These are phyloP conservation scores for Microctonus brassicae DNA, from an alignment of 2,888 invertebrate genomes.

Conservation along the genomic window DNA sequence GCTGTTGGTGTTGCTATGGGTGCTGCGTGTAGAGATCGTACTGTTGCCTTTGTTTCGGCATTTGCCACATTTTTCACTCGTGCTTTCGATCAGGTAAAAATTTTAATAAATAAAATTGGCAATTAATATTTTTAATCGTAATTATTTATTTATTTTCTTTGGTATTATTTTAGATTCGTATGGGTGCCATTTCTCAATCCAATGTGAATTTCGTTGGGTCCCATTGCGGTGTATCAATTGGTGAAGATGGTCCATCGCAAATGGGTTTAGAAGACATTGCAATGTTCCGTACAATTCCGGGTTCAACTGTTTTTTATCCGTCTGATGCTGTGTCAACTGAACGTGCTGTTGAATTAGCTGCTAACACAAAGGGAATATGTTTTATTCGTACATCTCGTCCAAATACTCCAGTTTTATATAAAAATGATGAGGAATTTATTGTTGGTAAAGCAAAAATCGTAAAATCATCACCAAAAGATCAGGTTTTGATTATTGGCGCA, in stretches of 20 bases:
- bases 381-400: constrained; percentile 97
- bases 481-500: constrained; percentile 90
- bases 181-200: constrained; percentile 99
- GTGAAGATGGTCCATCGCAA: constrained; percentile 98
- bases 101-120: neutral
- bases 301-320: constrained; percentile 83
- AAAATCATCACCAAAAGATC: constrained; percentile 81
- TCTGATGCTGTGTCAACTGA: constrained; percentile 95
- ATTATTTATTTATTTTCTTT: neutral
- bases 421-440: constrained; percentile 84
- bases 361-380: constrained; percentile 94
- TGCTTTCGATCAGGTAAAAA: constrained; percentile 90
- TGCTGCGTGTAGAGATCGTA: constrained; percentile 91
- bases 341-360: constrained; percentile 94
- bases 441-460: constrained; percentile 86
- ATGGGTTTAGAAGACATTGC: constrained; percentile 99
- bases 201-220: constrained; percentile 97
- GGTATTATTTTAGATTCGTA: constrained; percentile 80
- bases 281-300: constrained; percentile 93
- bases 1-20: constrained; percentile 96
- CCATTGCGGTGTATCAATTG: constrained; percentile 98
- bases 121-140: neutral
- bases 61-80: constrained; percentile 98
- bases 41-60: constrained; percentile 95
- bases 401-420: constrained; percentile 87